Evolutionary conservation across 2,113 vertebrate genomes (phyloP), one percentile per base, ranked within the genome.

Genomic region (Piprites chloris): DNA sequence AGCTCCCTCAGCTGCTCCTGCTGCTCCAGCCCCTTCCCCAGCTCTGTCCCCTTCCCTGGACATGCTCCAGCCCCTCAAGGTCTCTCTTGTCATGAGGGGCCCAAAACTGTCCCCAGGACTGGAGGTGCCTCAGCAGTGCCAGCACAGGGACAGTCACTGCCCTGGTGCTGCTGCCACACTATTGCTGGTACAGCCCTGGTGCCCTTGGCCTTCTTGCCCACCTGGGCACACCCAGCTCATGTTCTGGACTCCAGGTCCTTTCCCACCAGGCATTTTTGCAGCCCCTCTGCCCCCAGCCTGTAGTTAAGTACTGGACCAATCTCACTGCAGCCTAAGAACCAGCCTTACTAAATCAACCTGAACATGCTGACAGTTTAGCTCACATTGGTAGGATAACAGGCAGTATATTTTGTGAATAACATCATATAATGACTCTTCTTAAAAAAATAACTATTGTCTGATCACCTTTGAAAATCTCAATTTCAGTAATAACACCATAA

Each of bases 341-440:
- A n/a, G 35, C 18, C 26, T 30, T 4, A 12, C 8, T 12, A 41
- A 14, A 23, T 20, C 4, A 32, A 10, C 7, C 24, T 33, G 62
- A 26, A 10, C 5, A 4, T 16, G n/a, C 18, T 35, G 17, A 21
- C 24, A 58, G 26, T 8, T 32, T 1, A 50, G 55, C 83, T 73
- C 44, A 32, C 6, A 0, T 0, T 39, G 56, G 9, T 37, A 41
- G 20, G 22, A 33, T 18, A 44, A 17, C 5, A 56, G 32, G 30
- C 30, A 37, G 16, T 7, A 15, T 21, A n/a, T 42, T 3, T 1
- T 7, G 26, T 33, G 33, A 16, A 6, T 33, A 55, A 22, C 8
- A 7, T 7, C 9, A 37, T 3, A 16, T 50, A 63, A 41, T 18
- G 35, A 33, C 33, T 50, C 21, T 50, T 32, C 30, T 17, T 50